A percentile compares a stretch with the other conserved stretches of the same genome.
phyloP scores from a whole-genome alignment of 2,113 vertebrate genomes.

The Peucedramus taeniatus region DNA sequence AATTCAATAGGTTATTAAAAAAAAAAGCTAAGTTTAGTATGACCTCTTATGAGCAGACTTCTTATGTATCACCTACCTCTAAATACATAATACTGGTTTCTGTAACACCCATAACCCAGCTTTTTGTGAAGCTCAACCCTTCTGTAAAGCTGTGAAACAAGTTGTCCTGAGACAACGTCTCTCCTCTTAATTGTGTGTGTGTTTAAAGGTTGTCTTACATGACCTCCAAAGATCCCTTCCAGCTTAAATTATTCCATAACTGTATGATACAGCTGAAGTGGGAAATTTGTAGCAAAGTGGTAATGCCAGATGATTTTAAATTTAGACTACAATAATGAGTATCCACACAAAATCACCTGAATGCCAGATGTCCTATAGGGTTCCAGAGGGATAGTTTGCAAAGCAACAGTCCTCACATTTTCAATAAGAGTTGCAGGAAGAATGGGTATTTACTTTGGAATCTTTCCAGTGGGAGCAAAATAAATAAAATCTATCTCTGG shows the following conservation, averaged over 20 bases:
- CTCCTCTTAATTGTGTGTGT: background rate
- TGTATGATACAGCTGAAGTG: background rate
- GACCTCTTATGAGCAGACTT: background rate
- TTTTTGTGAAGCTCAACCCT: background rate
- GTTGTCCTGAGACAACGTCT: background rate
- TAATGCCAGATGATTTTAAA: constrained; percentile 5
- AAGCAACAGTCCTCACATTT: background rate
- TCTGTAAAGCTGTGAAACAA: background rate
- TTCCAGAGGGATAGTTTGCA: background rate
- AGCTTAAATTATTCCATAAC: background rate
- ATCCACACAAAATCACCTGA: background rate
- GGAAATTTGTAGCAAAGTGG: background rate
- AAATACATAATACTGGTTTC: background rate
- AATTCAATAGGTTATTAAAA: background rate
- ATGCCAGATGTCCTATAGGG: background rate
- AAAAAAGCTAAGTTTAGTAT: background rate
- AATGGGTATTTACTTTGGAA: constrained; percentile 6
- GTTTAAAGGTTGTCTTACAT: background rate
- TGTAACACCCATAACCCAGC: background rate
- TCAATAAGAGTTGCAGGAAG: background rate
- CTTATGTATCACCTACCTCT: background rate
- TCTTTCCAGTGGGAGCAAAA: background rate
- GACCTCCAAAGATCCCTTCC: background rate
- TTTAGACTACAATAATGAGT: background rate
- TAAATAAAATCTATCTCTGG: background rate